Percentiles rank a stretch among this genome's conserved stretches.
These are phyloP conservation scores for Actenoides hombroni DNA, from an alignment of 2,113 vertebrate species.

Conservation along the genomic window DNA sequence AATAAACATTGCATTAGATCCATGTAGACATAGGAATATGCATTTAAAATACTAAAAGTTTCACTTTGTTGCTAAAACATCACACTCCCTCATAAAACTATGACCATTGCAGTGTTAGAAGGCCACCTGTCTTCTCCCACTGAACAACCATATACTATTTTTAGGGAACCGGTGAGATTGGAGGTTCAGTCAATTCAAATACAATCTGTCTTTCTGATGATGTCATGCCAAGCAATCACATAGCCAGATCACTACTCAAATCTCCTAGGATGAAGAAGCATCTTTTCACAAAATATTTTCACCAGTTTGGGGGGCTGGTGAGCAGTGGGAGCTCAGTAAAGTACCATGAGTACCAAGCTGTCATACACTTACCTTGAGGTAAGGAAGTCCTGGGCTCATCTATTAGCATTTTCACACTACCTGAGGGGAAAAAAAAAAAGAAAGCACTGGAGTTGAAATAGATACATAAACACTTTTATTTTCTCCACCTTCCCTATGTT, in stretches of 20 bases:
- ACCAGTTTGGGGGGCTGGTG: background rate
- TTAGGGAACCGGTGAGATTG: no score
- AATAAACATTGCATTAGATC: background rate
- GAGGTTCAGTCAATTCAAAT: background rate
- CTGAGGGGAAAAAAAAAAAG: background rate
- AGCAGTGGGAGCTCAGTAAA: background rate
- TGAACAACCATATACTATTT: background rate
- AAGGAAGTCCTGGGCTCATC: background rate
- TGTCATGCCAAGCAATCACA: background rate
- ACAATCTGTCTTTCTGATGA: background rate
- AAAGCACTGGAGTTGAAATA: background rate
- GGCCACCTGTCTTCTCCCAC: background rate
- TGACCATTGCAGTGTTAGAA: background rate
- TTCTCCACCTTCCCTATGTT: accelerated
- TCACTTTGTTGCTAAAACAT: background rate
- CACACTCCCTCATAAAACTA: background rate
- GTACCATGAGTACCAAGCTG: accelerated
- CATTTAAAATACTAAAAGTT: background rate
- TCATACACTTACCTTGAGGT: background rate
- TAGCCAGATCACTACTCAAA: background rate
- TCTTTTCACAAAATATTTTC: background rate
- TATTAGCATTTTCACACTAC: background rate
- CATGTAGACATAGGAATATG: background rate
- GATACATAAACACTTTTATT: background rate
- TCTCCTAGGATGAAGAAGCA: accelerated